Conservation (phyloP, 2,113 vertebrate genomes). For the Campylomormyrus numenius region DNA sequence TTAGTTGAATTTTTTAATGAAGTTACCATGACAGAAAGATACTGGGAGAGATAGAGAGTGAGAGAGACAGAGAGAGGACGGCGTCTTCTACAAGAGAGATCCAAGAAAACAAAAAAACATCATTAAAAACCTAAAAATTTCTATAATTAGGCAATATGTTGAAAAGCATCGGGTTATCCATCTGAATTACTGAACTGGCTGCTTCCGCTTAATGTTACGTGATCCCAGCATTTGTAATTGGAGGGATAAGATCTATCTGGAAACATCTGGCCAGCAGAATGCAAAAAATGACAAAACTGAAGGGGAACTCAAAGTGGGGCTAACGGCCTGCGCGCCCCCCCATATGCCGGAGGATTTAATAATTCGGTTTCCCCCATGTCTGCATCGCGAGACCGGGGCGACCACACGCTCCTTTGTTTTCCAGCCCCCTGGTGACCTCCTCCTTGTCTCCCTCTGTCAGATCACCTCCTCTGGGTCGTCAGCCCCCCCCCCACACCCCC, state of each 20-base stretch:
- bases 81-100: neutral
- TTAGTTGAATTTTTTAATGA: neutral
- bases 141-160: neutral
- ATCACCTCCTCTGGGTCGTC: neutral
- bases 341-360: neutral
- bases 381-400: neutral
- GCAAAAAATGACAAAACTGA: neutral
- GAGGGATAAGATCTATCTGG: neutral
- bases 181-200: neutral
- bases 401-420: neutral
- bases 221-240: neutral
- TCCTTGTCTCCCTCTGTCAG: neutral
- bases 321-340: neutral
- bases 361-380: neutral
- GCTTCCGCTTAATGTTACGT: neutral
- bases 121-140: neutral
- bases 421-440: neutral
- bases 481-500: neutral
- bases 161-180: neutral
- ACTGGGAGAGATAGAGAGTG: neutral
- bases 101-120: neutral
- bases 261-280: neutral
- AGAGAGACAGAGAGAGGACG: neutral
- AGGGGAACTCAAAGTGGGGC: neutral
- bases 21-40: neutral